These are phyloP conservation scores for Euthynnus affinis DNA, from an alignment of 2,797 vertebrate genomes.

Conservation along the genomic window DNA sequence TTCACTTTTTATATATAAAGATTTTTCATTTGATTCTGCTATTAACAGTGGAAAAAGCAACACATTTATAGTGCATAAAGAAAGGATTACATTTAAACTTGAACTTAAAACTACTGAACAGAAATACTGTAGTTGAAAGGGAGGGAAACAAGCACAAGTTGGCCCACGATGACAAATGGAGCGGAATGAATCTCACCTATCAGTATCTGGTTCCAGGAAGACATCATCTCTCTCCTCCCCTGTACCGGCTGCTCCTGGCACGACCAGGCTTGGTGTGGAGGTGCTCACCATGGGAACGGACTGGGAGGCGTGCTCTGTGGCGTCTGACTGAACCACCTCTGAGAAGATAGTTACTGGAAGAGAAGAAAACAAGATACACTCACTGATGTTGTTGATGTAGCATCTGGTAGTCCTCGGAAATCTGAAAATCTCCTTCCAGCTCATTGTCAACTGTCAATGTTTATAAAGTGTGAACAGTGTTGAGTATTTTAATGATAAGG, in stretches of 20 bases:
- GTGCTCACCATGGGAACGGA: constrained; percentile 98
- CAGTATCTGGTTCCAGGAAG: constrained; percentile 92
- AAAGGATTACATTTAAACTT: background rate
- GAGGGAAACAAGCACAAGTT: no score
- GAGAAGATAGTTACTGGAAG: constrained; percentile 88
- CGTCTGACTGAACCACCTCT: constrained; percentile 88
- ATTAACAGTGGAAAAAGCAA: background rate
- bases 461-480: background rate
- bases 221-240: constrained; percentile 92
- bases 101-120: no score
- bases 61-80: background rate
- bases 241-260: constrained; percentile 82
- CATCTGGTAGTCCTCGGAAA: background rate
- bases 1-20: no score
- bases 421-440: background rate
- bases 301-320: constrained; percentile 92
- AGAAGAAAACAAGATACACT: constrained; percentile 4
- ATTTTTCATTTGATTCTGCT: background rate
- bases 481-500: background rate
- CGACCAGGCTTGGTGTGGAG: constrained; percentile 89
- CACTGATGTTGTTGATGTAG: background rate
- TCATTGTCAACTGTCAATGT: background rate
- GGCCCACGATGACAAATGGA: constrained; percentile 12
- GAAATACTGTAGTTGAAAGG: background rate
- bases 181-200: constrained; percentile 85